Evolutionary conservation across 2,888 invertebrate genomes (phyloP), one percentile per base, ranked within the genome.

Genomic region (Amphipoea lucens): DNA sequence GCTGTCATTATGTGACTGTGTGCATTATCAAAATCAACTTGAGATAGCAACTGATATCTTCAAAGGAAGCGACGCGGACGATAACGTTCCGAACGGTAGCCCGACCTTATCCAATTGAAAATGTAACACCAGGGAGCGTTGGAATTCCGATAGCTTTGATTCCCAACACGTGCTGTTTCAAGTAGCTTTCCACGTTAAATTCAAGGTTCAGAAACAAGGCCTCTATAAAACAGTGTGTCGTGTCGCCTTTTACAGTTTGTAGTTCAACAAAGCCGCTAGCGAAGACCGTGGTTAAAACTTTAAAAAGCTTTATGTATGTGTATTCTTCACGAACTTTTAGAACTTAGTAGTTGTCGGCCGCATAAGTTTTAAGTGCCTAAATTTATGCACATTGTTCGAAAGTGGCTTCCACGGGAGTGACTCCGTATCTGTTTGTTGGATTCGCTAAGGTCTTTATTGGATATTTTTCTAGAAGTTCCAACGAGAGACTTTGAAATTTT

Each of bases 321-420:
- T 84, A 86, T 86, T 89, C 87, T 90, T 85, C 79, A 69, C 51
- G 75, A 82, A 84, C 78, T 87, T 82, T 79, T 14, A 83, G 68
- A 85, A 84, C 79, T 77, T 82, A 65, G 68, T 83, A 83, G 81
- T 85, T 84, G 74, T 66, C 67, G 77, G 77, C 36, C 71, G 84
- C 74, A 77, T 82, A 89, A 90, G 88, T 90, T 90, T 85, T 78
- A 86, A 90, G 88, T 85, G 87, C 76, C 81, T 82, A 83, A 91
- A 91, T 89, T 89, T 90, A 90, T 90, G 90, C 88, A 90, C 88
- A 87, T 84, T 88, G 90, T 90, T 89, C 87, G 81, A 85, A 87
- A 89, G 83, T 88, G 76, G 83, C 83, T 84, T 78, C 76, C n/a
- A 85, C 72, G 70, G 69, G 77, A 85, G 74, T 76, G 65, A 77